Evolutionary conservation across 2,113 vertebrate species (phyloP), one percentile per base, ranked within the genome.

Genomic region (Ceyx melanurus): DNA sequence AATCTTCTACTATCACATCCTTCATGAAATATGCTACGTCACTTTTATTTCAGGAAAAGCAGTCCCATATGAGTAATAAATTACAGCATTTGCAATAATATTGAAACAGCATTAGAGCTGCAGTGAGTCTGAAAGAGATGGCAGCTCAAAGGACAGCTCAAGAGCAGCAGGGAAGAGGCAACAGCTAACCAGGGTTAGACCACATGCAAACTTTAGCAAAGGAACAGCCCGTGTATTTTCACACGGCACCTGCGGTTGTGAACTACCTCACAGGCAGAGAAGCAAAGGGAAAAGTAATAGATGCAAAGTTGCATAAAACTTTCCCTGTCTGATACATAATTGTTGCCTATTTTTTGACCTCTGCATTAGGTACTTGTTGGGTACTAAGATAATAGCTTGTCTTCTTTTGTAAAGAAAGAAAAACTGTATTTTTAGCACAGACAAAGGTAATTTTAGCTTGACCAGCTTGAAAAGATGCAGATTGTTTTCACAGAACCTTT

Each of bases 381-480:
- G 56, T 26, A 75, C 40, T 16, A 31, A 85, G 75, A 92, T 77
- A 85, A 92, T 13, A 74, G 78, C 43, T 89, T 50, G 50, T 70
- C 73, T 73, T 82, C 40, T 60, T 86, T 19, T 15, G 9, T 65
- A 89, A 78, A 53, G 50, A 80, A 80, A 86, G 66, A 65, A 78
- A 92, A 61, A 78, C 37, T 71, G 42, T 40, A 75, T 86, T 72
- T 81, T 61, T 78, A 58, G 48, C 48, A 23, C 22, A 50, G 48
- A 50, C 48, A 65, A 74, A 83, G 45, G 54, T 58, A 92, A 16
- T 86, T 93, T 76, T 76, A 90, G 62, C 76, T 15, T 74, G 77
- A 35, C 84, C 90, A 92, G 16, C 66, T 90, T 72, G 80, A 93
- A 92, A 94, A 70, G 46, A 94, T 82, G 64, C 67, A 88, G 70